These are phyloP conservation scores for Rhinogobio ventralis DNA, from an alignment of 2,797 vertebrate species.

Conservation along the genomic window DNA sequence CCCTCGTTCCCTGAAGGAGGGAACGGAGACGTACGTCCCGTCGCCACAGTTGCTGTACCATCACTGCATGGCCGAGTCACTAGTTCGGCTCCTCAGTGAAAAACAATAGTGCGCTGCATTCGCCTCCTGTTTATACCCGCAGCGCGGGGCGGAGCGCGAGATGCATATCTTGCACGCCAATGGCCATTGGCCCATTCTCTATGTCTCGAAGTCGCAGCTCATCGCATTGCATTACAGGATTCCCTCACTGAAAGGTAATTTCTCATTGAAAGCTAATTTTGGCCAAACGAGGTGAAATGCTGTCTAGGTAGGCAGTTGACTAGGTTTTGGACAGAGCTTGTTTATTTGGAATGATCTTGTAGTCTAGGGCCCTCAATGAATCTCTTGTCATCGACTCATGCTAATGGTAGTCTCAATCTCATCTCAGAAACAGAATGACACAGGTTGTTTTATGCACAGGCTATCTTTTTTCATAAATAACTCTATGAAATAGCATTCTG, in stretches of 20 bases:
- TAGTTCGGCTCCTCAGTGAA: too few relatives aligned
- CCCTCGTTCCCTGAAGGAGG: too few relatives aligned
- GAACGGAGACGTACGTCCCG: too few relatives aligned
- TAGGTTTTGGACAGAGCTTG: conserved; percentile 9
- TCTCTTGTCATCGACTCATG: conserved; percentile 4
- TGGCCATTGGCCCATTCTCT: too few relatives aligned
- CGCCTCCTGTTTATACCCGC: too few relatives aligned
- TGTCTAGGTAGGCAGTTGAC: not conserved
- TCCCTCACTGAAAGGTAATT: not conserved
- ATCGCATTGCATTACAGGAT: not conserved
- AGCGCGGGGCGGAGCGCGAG: too few relatives aligned
- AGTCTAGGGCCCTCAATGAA: not conserved
- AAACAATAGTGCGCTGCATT: too few relatives aligned
- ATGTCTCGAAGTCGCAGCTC: too few relatives aligned
- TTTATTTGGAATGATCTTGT: conserved; percentile 22
- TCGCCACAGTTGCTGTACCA: too few relatives aligned
- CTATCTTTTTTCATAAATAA: conserved; percentile 42
- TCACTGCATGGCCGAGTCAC: too few relatives aligned
- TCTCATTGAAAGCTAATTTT: not conserved
- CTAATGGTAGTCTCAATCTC: conserved; percentile 15
- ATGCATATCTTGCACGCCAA: too few relatives aligned
- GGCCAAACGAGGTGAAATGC: not conserved
- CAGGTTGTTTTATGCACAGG: conserved; percentile 15
- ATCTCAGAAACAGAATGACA: conserved; percentile 7
- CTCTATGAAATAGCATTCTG: conserved; percentile 26